Evolutionary conservation across 2,888 invertebrate genomes (phyloP).

Genomic region (Ommatoiulus sabulosus): DNA sequence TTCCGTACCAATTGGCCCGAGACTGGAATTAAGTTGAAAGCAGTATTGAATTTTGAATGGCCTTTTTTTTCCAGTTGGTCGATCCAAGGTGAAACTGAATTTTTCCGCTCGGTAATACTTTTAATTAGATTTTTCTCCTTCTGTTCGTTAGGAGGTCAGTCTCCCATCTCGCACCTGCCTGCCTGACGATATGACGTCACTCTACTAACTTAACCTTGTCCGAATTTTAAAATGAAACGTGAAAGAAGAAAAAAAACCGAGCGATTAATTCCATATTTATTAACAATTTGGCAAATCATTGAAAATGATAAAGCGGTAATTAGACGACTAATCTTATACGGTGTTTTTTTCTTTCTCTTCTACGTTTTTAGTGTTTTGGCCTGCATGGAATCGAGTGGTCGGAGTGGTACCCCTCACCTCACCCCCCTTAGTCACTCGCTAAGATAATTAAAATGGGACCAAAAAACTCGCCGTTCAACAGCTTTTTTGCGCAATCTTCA

Average conservation of each 20-base stretch:
- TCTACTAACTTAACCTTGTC: not conserved
- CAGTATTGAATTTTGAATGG: conserved; percentile 17
- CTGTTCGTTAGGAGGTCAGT: conserved; percentile 36
- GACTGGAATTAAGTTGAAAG: not conserved
- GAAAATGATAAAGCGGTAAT: conserved; percentile 11
- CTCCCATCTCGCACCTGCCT: conserved; percentile 15
- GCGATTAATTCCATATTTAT: conserved; percentile 28
- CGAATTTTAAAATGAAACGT: not conserved
- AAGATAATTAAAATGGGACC: not conserved
- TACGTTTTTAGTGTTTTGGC: not conserved
- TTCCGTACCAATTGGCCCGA: not conserved
- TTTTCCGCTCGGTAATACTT: not conserved
- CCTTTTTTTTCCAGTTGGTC: conserved; percentile 19
- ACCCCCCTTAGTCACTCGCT: not conserved
- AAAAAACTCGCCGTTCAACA: not conserved
- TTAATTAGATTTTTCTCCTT: conserved; percentile 39
- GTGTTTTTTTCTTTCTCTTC: not conserved
- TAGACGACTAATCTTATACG: conserved; percentile 19
- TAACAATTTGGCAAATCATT: conserved; percentile 34
- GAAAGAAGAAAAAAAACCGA: not conserved
- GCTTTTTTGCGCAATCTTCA: not conserved
- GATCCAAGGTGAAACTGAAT: conserved; percentile 8
- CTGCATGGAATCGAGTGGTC: not conserved
- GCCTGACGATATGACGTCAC: not conserved
- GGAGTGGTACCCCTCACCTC: no score